Base-by-base conservation (phyloP, 2,113 vertebrate species). In the Vanacampus margaritifer region DNA sequence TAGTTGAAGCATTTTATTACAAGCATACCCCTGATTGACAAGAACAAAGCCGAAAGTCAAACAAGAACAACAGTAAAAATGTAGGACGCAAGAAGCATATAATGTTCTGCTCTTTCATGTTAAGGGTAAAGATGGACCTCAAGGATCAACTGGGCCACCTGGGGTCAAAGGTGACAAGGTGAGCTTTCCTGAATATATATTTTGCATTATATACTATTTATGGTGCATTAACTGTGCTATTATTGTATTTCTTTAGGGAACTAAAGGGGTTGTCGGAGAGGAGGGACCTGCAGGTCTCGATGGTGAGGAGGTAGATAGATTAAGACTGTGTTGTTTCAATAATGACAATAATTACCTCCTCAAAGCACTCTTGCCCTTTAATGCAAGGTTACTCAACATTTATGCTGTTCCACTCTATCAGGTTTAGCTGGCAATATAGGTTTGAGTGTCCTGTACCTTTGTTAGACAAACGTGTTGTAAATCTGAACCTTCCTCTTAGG, bases 291-390 rank as follows among this genome's bases (percentile, higher is more conserved):
- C 84, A 77, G 92, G 92, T 84, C 79, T 91, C 84, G 87, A 92
- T 90, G 92, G 92, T 92, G 92, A 92, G 89, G 91, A 92, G 92
- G 92, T 93, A 93, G 76, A 90, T 87, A 84, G 82, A 87, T 89
- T 77, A 84, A n/a, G 67, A 84, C 58, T 87, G 74, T 80, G 64
- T 82, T 85, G 17, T 64, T 48, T 54, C 32, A 58, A 26, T 39
- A n/a, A 12, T 23, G 36, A 6, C 19, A 32, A 35, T 35, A 32
- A 35, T 17, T 35, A 35, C 14, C 24, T 5, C 14, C 28, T 32
- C 28, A 32, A 32, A 2, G 4, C 28, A 32, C 13, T 59, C n/a
- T 62, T 11, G 23, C 41, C 28, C 16, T 21, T 50, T 14, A 12
- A 28, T 9, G 62, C 6, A 45, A 64, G 23, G 17, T 50, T 50